Evolutionary conservation across 92 coral and sea anemone genomes (phyloP).

Genomic region (Muricea muricata): DNA sequence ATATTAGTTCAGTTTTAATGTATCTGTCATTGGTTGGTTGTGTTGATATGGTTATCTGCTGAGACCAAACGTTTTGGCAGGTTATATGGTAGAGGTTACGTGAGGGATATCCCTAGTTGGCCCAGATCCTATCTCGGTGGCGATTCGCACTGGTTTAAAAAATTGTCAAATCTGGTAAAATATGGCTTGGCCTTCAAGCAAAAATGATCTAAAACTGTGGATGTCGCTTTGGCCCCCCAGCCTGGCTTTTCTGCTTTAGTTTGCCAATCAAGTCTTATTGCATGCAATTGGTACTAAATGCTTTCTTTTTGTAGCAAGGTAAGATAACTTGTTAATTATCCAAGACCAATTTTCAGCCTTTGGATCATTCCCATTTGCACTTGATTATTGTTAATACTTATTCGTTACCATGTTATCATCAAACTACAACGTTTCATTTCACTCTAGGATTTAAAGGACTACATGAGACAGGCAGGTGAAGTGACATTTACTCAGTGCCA

Average conservation of each 20-base stretch:
- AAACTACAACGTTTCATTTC: background rate
- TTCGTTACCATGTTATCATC: too few relatives aligned
- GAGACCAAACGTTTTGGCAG: conserved; percentile 22
- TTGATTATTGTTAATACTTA: too few relatives aligned
- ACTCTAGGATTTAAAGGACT: conserved; percentile 91
- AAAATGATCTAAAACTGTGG: background rate
- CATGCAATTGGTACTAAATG: conserved; percentile 19
- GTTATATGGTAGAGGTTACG: background rate
- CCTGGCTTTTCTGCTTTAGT: background rate
- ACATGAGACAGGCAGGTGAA: conserved; percentile 98
- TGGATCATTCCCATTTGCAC: background rate
- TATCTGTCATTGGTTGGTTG: background rate
- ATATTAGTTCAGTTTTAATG: conserved; percentile 3
- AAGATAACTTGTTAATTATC: background rate
- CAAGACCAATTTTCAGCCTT: background rate
- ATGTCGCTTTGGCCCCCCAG: background rate
- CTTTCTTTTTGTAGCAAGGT: conserved; percentile 23
- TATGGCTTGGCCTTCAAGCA: conserved; percentile 3
- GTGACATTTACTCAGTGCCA: conserved; percentile 97
- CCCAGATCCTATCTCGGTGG: background rate
- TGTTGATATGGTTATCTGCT: conserved; percentile 24
- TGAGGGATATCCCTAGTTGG: background rate
- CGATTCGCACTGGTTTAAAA: background rate
- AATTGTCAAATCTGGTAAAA: background rate
- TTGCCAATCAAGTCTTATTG: background rate